These are phyloP conservation scores for Dendroctonus valens DNA, from an alignment of 1,140 invertebrate species.

Conservation along the genomic window DNA sequence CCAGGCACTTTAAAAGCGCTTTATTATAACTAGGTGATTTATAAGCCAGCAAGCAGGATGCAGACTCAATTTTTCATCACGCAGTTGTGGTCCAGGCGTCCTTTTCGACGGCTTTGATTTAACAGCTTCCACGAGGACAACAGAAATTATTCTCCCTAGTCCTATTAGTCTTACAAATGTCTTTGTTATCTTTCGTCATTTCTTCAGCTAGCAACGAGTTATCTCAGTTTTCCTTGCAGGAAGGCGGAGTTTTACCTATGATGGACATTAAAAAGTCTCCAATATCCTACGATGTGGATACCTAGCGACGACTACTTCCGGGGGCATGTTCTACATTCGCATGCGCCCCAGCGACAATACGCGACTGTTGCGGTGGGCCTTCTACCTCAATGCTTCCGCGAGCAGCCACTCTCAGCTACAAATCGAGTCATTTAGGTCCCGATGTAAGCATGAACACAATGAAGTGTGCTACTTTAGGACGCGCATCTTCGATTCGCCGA, in stretches of 20 bases:
- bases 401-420: constrained; percentile 45
- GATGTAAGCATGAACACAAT: constrained; percentile 17
- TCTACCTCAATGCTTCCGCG: constrained; percentile 39
- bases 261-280: constrained; percentile 58
- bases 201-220: too few relatives aligned
- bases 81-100: too few relatives aligned
- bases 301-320: constrained; percentile 49
- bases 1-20: too few relatives aligned
- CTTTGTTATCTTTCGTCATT: too few relatives aligned
- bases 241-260: constrained; percentile 58
- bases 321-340: constrained; percentile 43
- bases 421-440: constrained; percentile 42
- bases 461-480: constrained; percentile 42
- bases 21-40: too few relatives aligned
- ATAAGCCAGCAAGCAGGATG: too few relatives aligned
- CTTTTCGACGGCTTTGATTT: too few relatives aligned
- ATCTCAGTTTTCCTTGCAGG: constrained; percentile 51
- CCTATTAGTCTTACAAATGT: too few relatives aligned
- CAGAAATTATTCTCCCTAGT: too few relatives aligned
- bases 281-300: constrained; percentile 53
- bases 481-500: constrained; percentile 24
- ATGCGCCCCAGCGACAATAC: constrained; percentile 45
- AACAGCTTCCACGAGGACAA: too few relatives aligned
- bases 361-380: constrained; percentile 49
- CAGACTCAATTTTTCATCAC: too few relatives aligned